Percentiles rank a stretch among this genome's conserved stretches.
These are phyloP conservation scores for Apostichopus californicus DNA, from an alignment of 35 echinoderm and acorn worm species.

Conservation along the genomic window DNA sequence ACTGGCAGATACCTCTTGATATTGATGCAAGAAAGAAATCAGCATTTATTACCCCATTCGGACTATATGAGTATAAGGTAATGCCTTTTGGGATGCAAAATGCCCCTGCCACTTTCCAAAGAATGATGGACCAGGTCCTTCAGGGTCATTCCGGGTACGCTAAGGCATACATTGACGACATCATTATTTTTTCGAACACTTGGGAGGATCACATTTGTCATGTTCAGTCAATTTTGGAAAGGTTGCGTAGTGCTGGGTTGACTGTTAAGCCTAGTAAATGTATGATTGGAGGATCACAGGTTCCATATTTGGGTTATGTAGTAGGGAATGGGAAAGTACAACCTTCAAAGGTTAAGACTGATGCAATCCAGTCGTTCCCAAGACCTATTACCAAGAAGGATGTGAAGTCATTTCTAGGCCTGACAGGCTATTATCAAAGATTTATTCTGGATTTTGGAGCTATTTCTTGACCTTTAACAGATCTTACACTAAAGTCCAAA, in stretches of 20 bases:
- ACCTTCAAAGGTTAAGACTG: conserved; percentile 53
- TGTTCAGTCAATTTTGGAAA: conserved; percentile 24
- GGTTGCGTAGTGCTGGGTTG: conserved; percentile 41
- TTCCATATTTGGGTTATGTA: conserved; percentile 60
- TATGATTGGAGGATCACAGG: conserved; percentile 33
- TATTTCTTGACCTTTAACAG: conserved; percentile 55
- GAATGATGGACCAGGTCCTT: conserved; percentile 44
- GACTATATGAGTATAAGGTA: conserved; percentile 38
- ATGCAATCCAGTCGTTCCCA: conserved; percentile 17
- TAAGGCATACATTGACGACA: conserved; percentile 44
- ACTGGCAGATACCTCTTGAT: conserved; percentile 31
- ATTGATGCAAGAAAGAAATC: conserved; percentile 17
- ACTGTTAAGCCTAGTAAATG: conserved; percentile 63
- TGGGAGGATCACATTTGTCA: conserved; percentile 35
- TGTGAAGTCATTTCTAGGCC: conserved; percentile 60
- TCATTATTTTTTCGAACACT: background rate
- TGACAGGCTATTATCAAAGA: conserved; percentile 58
- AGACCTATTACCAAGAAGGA: conserved; percentile 63
- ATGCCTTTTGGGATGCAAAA: conserved; percentile 53
- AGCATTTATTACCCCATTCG: conserved; percentile 49
- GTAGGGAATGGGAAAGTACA: conserved; percentile 50
- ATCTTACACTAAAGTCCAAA: conserved; percentile 50
- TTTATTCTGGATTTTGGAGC: conserved; percentile 55
- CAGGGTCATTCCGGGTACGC: background rate
- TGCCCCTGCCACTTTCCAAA: conserved; percentile 25